Percentiles rank a stretch among this genome's conserved stretches.
These are phyloP conservation scores for Aepyceros melampus DNA, from an alignment of 2,113 vertebrate genomes.

Conservation along the genomic window DNA sequence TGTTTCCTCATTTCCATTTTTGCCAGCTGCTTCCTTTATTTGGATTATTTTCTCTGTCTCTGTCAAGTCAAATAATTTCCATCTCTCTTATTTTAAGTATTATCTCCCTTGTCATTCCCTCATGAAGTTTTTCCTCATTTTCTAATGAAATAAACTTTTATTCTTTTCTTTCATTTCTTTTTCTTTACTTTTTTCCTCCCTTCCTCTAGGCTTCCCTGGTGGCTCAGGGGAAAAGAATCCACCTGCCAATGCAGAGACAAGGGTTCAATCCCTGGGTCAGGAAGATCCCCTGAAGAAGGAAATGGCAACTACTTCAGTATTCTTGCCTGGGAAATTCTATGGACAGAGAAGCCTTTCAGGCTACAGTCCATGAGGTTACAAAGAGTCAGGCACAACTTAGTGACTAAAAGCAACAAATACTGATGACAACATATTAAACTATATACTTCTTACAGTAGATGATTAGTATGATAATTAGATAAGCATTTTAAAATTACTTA, in stretches of 20 bases:
- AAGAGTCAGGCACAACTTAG: neutral
- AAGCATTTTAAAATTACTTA: conserved; percentile 57
- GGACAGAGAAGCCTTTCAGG: neutral
- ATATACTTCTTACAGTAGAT: neutral
- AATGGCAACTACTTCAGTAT: neutral
- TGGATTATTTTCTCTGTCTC: neutral
- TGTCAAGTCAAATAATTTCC: neutral
- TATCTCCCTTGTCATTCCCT: neutral
- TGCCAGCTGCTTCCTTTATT: neutral
- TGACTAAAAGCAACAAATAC: neutral
- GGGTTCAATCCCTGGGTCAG: neutral
- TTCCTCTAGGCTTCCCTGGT: neutral
- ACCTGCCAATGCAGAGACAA: neutral
- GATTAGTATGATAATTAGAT: conserved; percentile 35
- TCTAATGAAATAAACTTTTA: neutral
- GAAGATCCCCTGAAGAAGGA: neutral
- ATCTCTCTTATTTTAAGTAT: neutral
- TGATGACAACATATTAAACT: neutral
- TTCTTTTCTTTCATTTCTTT: neutral
- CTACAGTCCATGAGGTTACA: neutral
- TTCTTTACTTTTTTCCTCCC: neutral
- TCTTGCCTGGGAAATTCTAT: neutral
- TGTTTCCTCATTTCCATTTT: neutral
- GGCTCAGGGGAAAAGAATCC: neutral
- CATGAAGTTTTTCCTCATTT: neutral